Evolutionary conservation across 2,888 invertebrate genomes (phyloP).

Genomic region (Pteria penguin): DNA sequence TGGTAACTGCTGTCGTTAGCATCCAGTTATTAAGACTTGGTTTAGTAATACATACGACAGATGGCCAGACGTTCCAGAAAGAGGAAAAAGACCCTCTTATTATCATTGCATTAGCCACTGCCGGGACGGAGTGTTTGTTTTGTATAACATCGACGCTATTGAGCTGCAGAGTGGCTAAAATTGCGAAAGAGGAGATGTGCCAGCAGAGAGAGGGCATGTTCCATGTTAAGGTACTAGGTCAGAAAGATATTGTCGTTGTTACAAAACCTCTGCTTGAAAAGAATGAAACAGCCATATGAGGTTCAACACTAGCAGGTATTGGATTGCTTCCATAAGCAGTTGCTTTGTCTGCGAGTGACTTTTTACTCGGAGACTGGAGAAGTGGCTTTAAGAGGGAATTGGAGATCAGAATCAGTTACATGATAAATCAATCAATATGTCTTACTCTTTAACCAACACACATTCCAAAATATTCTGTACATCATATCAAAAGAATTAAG

Average conservation of each 20-base stretch:
- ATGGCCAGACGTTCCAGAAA: constrained; percentile 80
- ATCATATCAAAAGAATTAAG: no score
- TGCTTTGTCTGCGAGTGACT: no score
- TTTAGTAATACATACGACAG: constrained; percentile 80
- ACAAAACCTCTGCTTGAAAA: constrained; percentile 65
- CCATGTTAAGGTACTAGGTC: constrained; percentile 79
- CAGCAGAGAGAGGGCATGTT: constrained; percentile 79
- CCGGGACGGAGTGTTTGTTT: constrained; percentile 77
- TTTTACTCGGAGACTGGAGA: no score
- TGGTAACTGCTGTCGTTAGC: constrained; percentile 79
- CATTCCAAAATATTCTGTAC: no score
- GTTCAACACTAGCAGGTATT: no score
- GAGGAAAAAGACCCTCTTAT: constrained; percentile 78
- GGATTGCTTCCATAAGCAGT: no score
- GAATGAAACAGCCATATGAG: no score
- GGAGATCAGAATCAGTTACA: no score
- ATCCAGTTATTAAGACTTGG: constrained; percentile 81
- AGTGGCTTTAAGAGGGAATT: no score
- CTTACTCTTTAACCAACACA: no score
- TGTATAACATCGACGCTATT: constrained; percentile 78
- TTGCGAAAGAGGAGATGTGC: constrained; percentile 78
- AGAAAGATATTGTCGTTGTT: constrained; percentile 80
- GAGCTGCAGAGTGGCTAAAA: constrained; percentile 78
- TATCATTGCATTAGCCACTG: constrained; percentile 76
- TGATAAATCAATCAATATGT: no score